A percentile compares a stretch with the other conserved stretches of the same genome.
These are phyloP conservation scores for Callopanchax toddi DNA, from an alignment of 2,113 vertebrate species.

Conservation along the genomic window DNA sequence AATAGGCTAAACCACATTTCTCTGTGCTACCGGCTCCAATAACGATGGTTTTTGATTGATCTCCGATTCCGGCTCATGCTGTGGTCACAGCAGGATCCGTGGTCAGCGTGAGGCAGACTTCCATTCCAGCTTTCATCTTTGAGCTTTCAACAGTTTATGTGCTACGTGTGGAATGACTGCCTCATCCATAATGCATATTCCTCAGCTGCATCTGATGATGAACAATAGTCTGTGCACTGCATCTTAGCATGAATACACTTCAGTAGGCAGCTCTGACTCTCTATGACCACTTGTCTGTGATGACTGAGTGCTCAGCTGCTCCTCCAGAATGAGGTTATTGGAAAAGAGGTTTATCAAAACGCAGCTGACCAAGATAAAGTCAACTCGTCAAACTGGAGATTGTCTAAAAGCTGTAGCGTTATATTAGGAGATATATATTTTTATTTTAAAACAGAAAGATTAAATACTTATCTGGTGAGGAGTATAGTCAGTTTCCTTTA, in stretches of 20 bases:
- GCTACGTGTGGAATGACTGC: constrained; percentile 27
- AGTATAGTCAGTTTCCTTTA: too few species aligned
- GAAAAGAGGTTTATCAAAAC: constrained; percentile 61
- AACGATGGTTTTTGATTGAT: constrained; percentile 60
- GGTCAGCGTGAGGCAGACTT: constrained; percentile 49
- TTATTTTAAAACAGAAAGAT: not conserved
- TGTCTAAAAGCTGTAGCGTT: too few species aligned
- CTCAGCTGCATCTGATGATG: constrained; percentile 29
- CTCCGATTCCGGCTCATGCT: constrained; percentile 50
- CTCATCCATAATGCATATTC: constrained; percentile 66
- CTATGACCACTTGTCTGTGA: constrained; percentile 14
- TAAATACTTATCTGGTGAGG: not conserved
- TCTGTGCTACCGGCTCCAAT: constrained; percentile 42
- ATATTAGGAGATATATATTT: too few species aligned
- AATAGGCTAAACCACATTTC: constrained; percentile 33
- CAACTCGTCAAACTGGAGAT: not conserved
- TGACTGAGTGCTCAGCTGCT: constrained; percentile 11
- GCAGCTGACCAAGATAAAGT: constrained; percentile 44
- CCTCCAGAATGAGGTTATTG: constrained; percentile 55
- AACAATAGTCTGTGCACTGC: constrained; percentile 31
- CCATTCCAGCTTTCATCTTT: constrained; percentile 51
- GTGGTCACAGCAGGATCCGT: constrained; percentile 63
- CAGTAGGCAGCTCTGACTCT: constrained; percentile 27
- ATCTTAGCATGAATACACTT: constrained; percentile 13
- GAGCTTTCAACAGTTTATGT: constrained; percentile 41